Conservation (phyloP, 35 echinoderm and acorn worm genomes). For the Heliocidaris tuberculata region DNA sequence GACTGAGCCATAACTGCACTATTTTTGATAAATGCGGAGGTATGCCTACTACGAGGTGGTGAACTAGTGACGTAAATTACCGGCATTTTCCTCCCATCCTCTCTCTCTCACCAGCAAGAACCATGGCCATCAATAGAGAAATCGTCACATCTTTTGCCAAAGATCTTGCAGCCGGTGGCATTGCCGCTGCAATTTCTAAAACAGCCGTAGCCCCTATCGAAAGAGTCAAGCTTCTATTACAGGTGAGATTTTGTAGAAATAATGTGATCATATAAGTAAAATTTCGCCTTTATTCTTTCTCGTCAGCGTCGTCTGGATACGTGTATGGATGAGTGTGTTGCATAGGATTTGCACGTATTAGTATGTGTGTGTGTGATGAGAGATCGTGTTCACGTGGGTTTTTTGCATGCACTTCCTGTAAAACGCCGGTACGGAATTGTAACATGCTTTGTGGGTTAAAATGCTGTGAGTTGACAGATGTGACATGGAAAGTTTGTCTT, state of each 20-base stretch:
- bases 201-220: conserved; percentile 90
- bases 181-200: conserved; percentile 85
- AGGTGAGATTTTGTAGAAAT: conserved; percentile 55
- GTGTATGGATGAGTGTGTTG: not conserved
- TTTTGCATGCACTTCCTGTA: not conserved
- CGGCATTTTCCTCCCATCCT: conserved; percentile 44
- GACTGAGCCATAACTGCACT: not conserved
- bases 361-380: not conserved
- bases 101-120: conserved; percentile 26
- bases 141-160: conserved; percentile 49
- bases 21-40: conserved; percentile 7
- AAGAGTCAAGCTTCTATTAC: conserved; percentile 83
- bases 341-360: too few species aligned
- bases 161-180: conserved; percentile 80
- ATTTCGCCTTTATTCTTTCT: not conserved
- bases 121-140: conserved; percentile 33
- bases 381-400: not conserved
- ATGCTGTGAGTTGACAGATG: too few species aligned
- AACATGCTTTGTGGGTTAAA: too few species aligned
- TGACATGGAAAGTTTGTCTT: too few species aligned
- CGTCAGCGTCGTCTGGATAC: not conserved
- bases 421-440: not conserved
- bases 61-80: conserved; percentile 48
- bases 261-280: not conserved
- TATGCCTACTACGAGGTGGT: not conserved